phyloP scores from a whole-genome alignment of 2,888 invertebrate genomes.

The Sinotaia quadrata region DNA sequence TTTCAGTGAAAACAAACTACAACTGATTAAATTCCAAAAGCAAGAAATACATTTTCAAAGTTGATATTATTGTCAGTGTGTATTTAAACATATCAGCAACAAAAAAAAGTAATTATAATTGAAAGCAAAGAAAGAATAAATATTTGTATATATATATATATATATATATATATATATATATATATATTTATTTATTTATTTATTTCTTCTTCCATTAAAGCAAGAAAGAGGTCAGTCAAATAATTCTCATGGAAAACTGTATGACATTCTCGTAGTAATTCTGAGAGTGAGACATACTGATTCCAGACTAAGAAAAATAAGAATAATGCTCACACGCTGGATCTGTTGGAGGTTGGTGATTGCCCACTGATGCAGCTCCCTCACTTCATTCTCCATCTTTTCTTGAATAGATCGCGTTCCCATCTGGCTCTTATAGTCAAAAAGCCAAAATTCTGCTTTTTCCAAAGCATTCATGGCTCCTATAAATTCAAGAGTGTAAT shows the following conservation, averaged over 20 bases:
- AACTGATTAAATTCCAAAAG: too few species aligned
- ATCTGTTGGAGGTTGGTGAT: conserved; percentile 51
- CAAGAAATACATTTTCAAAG: too few species aligned
- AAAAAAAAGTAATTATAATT: not conserved
- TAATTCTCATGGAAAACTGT: too few species aligned
- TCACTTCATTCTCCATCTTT: conserved; percentile 64
- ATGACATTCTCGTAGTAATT: too few species aligned
- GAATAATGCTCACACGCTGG: conserved; percentile 49
- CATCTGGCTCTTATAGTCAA: conserved; percentile 54
- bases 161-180: not conserved
- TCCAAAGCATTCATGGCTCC: conserved; percentile 49
- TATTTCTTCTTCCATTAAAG: too few species aligned
- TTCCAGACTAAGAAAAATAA: not conserved
- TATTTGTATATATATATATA: not conserved
- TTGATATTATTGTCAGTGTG: too few species aligned
- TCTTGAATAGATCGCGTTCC: conserved; percentile 39
- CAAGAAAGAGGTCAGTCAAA: too few species aligned
- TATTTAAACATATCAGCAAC: too few species aligned
- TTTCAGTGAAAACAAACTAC: too few species aligned
- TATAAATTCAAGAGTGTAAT: too few species aligned
- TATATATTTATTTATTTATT: too few species aligned
- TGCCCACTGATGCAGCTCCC: conserved; percentile 67
- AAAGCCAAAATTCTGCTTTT: conserved; percentile 43
- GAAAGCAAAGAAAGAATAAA: not conserved
- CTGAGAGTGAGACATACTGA: not conserved